Base-by-base conservation (phyloP, 2,113 vertebrate species). In the Melozone crissalis region DNA sequence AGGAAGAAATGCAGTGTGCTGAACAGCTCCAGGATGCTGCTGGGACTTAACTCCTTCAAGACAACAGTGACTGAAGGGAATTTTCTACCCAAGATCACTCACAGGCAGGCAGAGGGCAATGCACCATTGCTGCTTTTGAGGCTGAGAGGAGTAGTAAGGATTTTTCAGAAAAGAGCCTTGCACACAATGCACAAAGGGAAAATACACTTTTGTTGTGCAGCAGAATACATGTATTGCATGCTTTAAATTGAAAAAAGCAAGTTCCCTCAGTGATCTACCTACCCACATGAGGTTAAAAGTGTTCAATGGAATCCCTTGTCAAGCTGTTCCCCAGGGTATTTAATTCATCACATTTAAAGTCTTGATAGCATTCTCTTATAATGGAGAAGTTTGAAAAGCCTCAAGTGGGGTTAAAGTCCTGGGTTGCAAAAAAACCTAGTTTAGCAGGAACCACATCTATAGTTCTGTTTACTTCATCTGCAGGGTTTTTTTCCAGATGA, bases 41-140 rank as follows among this genome's bases (percentile, higher is more conserved):
- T 79, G 81, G 69, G n/a, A 62, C 46, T 96, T 96, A 96, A 96
- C 95, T 93, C 93, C 89, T 97, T 96, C 88, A 22, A 52, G 83
- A 75, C 94, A 92, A 72, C 37, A 59, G 73, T 13, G 16, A 22
- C 79, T 2, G 0, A 67, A 33, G 89, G 61, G 65, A 84, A 86
- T 93, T 95, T 94, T 85, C 72, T 1, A 20, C 66, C 73, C 30
- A 61, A 54, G 65, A 75, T 75, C 0, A 0, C 83, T 86, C 52
- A 4, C 52, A 95, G 79, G 76, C 92, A 93, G 84, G 31, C 65
- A 90, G 94, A 96, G 93, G 87, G 76, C 93, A 92, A 83, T 92
- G 67, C 77, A 85, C 59, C 81, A 85, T 74, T 92, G 89, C 79
- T 92, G 58, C 39, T 76, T 79, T 90, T 58, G 58, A 78, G 93